phyloP scores from a whole-genome alignment of 2,797 vertebrate genomes.

The Liasis olivaceus region DNA sequence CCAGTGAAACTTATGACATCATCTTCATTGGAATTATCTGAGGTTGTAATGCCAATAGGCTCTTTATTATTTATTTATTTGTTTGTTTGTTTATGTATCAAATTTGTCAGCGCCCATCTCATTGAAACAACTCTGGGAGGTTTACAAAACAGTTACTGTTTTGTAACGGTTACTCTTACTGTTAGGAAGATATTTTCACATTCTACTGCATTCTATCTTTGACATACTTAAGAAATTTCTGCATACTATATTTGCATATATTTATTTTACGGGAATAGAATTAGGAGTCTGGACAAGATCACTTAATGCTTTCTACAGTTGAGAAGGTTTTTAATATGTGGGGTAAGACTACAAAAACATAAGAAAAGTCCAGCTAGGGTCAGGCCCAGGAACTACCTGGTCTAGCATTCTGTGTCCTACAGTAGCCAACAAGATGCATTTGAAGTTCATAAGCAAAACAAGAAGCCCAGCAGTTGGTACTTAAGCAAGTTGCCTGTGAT shows the following conservation, averaged over 20 bases:
- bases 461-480: neutral
- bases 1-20: neutral
- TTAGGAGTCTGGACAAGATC: neutral
- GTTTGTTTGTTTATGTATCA: no score
- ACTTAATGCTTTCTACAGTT: neutral
- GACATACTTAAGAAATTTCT: neutral
- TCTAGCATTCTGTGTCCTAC: neutral
- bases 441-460: neutral
- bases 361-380: neutral
- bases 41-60: neutral
- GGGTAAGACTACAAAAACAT: neutral
- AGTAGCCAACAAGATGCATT: neutral
- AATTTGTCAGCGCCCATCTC: no score
- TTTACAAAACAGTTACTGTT: no score
- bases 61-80: no score
- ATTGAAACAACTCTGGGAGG: no score
- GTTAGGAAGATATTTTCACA: neutral
- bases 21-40: neutral
- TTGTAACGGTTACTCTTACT: no score
- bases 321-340: neutral
- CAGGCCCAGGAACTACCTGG: neutral
- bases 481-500: neutral
- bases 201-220: neutral
- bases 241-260: neutral
- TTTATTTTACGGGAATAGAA: neutral